phyloP scores from a whole-genome alignment of 23 tunicate species.

The Pegea sp. region DNA sequence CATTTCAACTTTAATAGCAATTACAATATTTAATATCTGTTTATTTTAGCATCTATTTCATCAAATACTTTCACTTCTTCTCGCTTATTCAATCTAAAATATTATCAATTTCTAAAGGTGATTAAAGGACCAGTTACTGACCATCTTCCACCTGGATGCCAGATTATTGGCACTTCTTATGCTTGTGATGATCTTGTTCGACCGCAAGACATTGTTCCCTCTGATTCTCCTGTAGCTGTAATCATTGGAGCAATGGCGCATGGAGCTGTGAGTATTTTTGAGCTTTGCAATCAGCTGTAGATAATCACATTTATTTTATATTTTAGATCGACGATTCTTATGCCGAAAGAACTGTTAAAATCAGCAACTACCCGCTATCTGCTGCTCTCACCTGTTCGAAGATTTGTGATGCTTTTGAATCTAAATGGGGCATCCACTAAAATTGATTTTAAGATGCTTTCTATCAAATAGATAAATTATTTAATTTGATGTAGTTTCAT shows the following conservation, averaged over 20 bases:
- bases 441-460: too few species aligned
- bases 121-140: slow-evolving; percentile 91
- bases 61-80: too few species aligned
- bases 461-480: too few species aligned
- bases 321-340: slow-evolving; percentile 50
- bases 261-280: slow-evolving; percentile 34
- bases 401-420: slow-evolving; percentile 74
- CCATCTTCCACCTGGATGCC: slow-evolving; percentile 89
- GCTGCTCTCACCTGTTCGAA: slow-evolving; percentile 84
- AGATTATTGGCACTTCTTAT: slow-evolving; percentile 48
- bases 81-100: too few species aligned
- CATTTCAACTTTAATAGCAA: too few species aligned
- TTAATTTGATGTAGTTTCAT: too few species aligned
- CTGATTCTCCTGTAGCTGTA: slow-evolving; percentile 36
- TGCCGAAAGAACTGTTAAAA: slow-evolving; percentile 44
- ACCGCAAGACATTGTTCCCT: slow-evolving; percentile 25
- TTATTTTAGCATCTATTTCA: too few species aligned
- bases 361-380: slow-evolving; percentile 77
- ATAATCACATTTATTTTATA: not conserved
- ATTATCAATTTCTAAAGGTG: slow-evolving; percentile 62
- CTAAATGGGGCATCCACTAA: slow-evolving; percentile 75
- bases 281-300: not conserved
- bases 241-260: slow-evolving; percentile 99
- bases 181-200: slow-evolving; percentile 21
- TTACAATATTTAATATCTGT: too few species aligned